Evolutionary conservation across 1,140 invertebrate genomes (phyloP).

Genomic region (Colletes gigas): DNA sequence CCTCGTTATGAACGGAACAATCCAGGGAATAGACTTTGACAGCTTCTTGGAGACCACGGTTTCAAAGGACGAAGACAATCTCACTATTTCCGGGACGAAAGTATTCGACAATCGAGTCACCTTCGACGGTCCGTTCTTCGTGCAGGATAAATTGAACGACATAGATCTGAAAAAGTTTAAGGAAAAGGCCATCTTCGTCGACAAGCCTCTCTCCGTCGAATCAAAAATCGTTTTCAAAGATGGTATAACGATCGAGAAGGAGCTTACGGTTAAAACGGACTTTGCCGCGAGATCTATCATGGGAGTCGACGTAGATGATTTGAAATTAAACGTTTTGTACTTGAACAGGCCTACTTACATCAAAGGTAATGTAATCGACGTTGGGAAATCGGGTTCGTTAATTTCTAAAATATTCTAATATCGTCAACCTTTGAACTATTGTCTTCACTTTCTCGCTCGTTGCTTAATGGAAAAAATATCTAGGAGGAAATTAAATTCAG

Average conservation of each 20-base stretch:
- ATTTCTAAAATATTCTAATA: background rate
- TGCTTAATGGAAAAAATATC: too few relatives aligned
- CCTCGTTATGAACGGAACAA: slow-evolving; percentile 50
- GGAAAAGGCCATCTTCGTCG: slow-evolving; percentile 61
- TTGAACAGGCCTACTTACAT: slow-evolving; percentile 54
- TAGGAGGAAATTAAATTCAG: too few relatives aligned
- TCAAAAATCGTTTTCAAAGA: slow-evolving; percentile 58
- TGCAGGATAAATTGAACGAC: slow-evolving; percentile 62
- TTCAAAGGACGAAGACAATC: slow-evolving; percentile 37
- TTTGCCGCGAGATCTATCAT: slow-evolving; percentile 57
- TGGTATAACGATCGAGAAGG: slow-evolving; percentile 44
- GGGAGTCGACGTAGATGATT: slow-evolving; percentile 58
- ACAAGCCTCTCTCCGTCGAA: slow-evolving; percentile 55
- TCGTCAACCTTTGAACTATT: too few relatives aligned
- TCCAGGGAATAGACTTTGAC: slow-evolving; percentile 56
- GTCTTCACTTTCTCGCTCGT: too few relatives aligned
- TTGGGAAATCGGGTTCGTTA: too few relatives aligned
- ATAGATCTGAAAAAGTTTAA: slow-evolving; percentile 63
- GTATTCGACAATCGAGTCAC: slow-evolving; percentile 58
- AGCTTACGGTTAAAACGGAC: slow-evolving; percentile 48
- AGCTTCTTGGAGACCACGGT: slow-evolving; percentile 56
- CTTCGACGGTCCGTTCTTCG: slow-evolving; percentile 53
- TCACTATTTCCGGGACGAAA: slow-evolving; percentile 61
- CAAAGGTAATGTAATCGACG: slow-evolving; percentile 43
- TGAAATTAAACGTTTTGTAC: slow-evolving; percentile 49